A percentile compares a stretch with the other conserved stretches of the same genome.
Evolutionary conservation across 1,140 invertebrate species (phyloP).

Genomic region (Nautilus pompilius): DNA sequence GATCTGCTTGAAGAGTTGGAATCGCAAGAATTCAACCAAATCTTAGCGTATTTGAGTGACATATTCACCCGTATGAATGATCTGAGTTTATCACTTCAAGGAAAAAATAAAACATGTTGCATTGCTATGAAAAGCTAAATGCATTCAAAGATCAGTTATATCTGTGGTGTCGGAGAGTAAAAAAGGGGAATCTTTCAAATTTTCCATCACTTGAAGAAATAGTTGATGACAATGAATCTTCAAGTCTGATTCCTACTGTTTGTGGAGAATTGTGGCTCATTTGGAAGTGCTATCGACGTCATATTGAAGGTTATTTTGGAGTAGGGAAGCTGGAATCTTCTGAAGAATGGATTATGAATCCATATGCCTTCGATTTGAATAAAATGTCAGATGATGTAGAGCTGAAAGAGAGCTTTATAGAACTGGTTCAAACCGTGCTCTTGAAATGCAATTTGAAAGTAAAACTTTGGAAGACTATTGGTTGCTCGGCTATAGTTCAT

Average conservation of each 20-base stretch:
- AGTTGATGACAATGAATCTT: background rate
- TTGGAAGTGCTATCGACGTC: too few relatives aligned
- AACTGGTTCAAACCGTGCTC: background rate
- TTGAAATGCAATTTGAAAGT: background rate
- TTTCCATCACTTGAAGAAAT: background rate
- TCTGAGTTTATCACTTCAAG: background rate
- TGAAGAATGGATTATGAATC: background rate
- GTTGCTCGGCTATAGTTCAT: background rate
- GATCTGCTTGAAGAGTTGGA: background rate
- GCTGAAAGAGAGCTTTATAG: too few relatives aligned
- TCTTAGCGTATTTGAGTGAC: background rate
- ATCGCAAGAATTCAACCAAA: background rate
- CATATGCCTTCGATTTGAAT: background rate
- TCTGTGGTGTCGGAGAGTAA: background rate
- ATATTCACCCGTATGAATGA: background rate
- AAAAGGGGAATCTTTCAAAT: background rate
- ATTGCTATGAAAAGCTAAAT: slow-evolving; percentile 3
- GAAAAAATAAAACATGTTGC: slow-evolving; percentile 1
- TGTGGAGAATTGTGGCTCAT: too few relatives aligned
- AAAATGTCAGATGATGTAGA: background rate
- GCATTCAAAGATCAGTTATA: background rate
- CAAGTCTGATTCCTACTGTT: too few relatives aligned
- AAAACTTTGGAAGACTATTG: slow-evolving; percentile 1
- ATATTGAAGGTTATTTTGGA: slow-evolving; percentile 1
- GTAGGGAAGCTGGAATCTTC: background rate